Conservation (phyloP, 2,888 invertebrate species). For the Agriotes lineatus region DNA sequence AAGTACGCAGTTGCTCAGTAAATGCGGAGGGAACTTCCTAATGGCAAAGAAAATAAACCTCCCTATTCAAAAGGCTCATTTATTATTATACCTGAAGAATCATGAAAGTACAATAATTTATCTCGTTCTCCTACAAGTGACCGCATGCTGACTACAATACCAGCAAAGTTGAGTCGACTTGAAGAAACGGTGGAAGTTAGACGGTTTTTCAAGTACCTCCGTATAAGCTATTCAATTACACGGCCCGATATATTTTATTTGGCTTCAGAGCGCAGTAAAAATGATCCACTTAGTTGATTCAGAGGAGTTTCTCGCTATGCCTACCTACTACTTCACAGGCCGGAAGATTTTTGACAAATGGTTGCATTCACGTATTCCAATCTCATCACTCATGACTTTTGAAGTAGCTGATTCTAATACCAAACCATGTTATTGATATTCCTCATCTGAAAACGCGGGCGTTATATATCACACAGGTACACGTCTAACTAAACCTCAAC, state of each 20-base stretch:
- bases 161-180: slow-evolving; percentile 36
- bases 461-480: slow-evolving; percentile 29
- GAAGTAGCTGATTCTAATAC: slow-evolving; percentile 39
- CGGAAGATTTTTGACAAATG: slow-evolving; percentile 46
- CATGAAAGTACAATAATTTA: slow-evolving; percentile 45
- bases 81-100: slow-evolving; percentile 41
- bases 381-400: slow-evolving; percentile 42
- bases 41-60: slow-evolving; percentile 20
- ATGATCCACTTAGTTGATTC: slow-evolving; percentile 59
- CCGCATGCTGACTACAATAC: slow-evolving; percentile 43
- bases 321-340: slow-evolving; percentile 43
- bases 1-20: too few relatives aligned
- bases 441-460: slow-evolving; percentile 16
- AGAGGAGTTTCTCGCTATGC: slow-evolving; percentile 43
- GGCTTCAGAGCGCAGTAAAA: slow-evolving; percentile 53
- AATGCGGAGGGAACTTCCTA: background rate
- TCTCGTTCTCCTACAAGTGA: slow-evolving; percentile 40
- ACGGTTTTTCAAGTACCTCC: slow-evolving; percentile 47
- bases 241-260: slow-evolving; percentile 48
- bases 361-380: slow-evolving; percentile 46
- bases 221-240: slow-evolving; percentile 51
- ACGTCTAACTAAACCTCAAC: slow-evolving; percentile 24
- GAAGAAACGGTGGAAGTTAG: slow-evolving; percentile 44
- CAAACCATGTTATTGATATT: slow-evolving; percentile 38
- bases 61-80: slow-evolving; percentile 20